These are phyloP conservation scores for Tenebrio molitor DNA, from an alignment of 1,140 invertebrate species.

Conservation along the genomic window DNA sequence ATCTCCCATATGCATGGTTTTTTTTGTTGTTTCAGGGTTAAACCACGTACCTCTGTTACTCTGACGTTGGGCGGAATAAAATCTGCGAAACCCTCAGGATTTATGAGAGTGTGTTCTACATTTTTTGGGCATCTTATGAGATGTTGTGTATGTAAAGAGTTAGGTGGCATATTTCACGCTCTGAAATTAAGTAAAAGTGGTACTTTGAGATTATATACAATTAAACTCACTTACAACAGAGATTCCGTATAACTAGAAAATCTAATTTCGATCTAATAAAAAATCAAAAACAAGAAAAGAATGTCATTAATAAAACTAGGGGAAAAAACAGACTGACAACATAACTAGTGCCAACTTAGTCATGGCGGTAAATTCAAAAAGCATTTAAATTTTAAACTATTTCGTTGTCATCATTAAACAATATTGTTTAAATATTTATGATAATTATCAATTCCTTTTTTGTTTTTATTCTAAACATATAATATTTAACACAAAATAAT, in stretches of 20 bases:
- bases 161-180: conserved; percentile 5
- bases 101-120: background rate
- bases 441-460: conserved; percentile 16
- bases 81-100: conserved; percentile 6
- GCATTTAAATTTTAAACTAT: no score
- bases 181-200: conserved; percentile 12
- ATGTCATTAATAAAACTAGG: conserved; percentile 16
- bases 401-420: conserved; percentile 24
- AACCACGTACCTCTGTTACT: background rate
- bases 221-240: background rate
- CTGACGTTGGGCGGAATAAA: background rate
- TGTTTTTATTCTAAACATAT: conserved; percentile 21
- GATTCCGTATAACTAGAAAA: conserved; percentile 1
- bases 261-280: conserved; percentile 10
- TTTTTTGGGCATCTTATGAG: conserved; percentile 4
- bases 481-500: conserved; percentile 16
- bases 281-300: conserved; percentile 26
- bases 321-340: conserved; percentile 23
- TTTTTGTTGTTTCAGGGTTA: background rate
- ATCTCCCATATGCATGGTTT: background rate
- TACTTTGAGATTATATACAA: conserved; percentile 10
- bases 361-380: conserved; percentile 22
- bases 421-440: conserved; percentile 27
- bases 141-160: background rate
- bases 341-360: conserved; percentile 22